Evolutionary conservation across 2,888 invertebrate genomes (phyloP), one percentile per base, ranked within the genome.

Genomic region (Aethes cnicana): DNA sequence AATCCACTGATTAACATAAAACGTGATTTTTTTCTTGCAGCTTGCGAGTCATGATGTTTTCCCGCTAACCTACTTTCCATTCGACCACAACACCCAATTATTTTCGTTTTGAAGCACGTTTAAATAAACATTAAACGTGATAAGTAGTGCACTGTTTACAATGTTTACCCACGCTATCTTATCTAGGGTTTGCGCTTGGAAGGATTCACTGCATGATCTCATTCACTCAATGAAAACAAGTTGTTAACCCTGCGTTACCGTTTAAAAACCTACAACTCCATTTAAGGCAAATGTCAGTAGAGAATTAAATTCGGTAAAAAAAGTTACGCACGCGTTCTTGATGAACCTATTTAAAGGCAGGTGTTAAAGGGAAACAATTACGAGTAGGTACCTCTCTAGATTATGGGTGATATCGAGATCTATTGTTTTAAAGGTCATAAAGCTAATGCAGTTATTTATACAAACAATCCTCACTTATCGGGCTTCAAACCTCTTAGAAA

Each of bases 401-500:
- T 33, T 48, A 43, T 28, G 14, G 44, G 32, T 8, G 14, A 36
- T 39, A 28, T 6, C 6, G 28, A 37, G 9, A 33, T 28, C 35
- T 8, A 39, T 44, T 46, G 52, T 46, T 44, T 25, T 32, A 16
- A 26, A 54, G 41, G 30, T 32, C 8, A 12, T 21, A 46, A 30
- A 43, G 39, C 20, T 23, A 32, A 43, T 36, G 47, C 28, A 39
- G 23, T 30, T 41, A 47, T 43, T 21, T 47, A 35, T 42, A 53
- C 12, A n/a, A 8, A 28, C 37, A 1, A 59, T 63, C 54, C 61
- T 57, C 63, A 69, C 63, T 74, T 73, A 62, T 69, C 56, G 49
- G 59, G 66, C 72, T 76, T 77, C 73, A 67, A 64, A 62, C 64
- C 61, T 61, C 54, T 49, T 49, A 41, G 54, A 42, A 55, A 64